A percentile compares a stretch with the other conserved stretches of the same genome.
Evolutionary conservation across 92 coral and sea anemone species (phyloP).

Genomic region (Paramuricea clavata): DNA sequence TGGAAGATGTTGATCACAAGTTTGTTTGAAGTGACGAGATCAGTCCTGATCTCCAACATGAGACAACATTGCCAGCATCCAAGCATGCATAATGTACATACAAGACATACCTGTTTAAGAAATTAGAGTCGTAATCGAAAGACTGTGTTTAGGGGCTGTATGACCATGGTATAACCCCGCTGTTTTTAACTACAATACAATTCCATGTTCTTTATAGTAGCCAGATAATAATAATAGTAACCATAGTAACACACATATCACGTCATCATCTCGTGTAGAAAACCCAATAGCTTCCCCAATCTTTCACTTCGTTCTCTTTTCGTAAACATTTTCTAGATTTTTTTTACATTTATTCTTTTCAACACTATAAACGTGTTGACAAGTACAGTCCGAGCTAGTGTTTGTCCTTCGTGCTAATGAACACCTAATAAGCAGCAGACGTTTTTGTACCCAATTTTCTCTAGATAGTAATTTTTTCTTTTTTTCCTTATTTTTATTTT

Average conservation of each 20-base stretch:
- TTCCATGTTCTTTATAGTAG: background rate
- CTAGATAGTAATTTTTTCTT: background rate
- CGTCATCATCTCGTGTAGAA: conserved; percentile 11
- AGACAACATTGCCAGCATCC: no score
- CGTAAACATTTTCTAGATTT: background rate
- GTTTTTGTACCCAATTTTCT: background rate
- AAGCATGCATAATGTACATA: no score
- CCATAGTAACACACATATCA: conserved; percentile 3
- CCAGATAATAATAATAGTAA: background rate
- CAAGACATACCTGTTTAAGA: no score
- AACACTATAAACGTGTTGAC: background rate
- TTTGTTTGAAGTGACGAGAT: no score
- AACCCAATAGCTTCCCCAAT: background rate
- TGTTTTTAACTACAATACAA: conserved; percentile 10
- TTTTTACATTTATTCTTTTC: background rate
- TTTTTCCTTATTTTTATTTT: background rate
- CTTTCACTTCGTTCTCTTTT: background rate
- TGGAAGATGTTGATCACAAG: no score
- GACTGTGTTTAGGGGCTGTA: no score
- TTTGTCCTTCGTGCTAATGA: background rate
- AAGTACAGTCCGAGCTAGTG: no score
- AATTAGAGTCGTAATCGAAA: no score
- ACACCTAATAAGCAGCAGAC: background rate
- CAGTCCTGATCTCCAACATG: no score
- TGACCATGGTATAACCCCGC: no score